A percentile compares a stretch with the other conserved stretches of the same genome.
Conservation (phyloP, 2,797 vertebrate genomes). For the Prionace glauca region DNA sequence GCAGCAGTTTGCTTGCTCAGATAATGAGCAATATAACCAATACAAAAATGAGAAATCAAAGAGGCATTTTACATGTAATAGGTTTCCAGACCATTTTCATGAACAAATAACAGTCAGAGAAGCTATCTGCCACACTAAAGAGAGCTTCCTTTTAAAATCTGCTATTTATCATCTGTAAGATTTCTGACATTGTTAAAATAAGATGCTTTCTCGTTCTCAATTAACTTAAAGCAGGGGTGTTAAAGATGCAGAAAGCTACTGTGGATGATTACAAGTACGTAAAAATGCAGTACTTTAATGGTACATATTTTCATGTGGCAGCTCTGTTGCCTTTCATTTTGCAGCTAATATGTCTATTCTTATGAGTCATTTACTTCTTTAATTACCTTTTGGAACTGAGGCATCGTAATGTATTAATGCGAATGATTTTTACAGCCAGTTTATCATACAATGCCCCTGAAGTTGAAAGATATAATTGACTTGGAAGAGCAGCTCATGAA, state of each 20-base stretch:
- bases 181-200: conserved; percentile 37
- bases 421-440: conserved; percentile 99
- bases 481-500: conserved; percentile 91
- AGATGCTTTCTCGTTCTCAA: conserved; percentile 33
- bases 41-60: conserved; percentile 10
- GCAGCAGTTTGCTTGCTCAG: neutral
- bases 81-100: conserved; percentile 31
- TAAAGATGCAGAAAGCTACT: conserved; percentile 93
- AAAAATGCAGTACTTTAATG: conserved; percentile 95
- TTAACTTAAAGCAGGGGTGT: conserved; percentile 49
- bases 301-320: conserved; percentile 95
- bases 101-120: conserved; percentile 20
- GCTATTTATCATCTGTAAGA: conserved; percentile 34
- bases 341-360: conserved; percentile 99
- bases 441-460: conserved; percentile 92
- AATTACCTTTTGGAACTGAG: conserved; percentile 99
- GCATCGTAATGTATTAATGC: conserved; percentile 99
- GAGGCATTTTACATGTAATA: conserved; percentile 10
- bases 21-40: conserved; percentile 19
- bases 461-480: conserved; percentile 99
- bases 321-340: conserved; percentile 95
- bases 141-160: conserved; percentile 32
- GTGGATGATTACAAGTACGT: conserved; percentile 91
- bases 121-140: conserved; percentile 17
- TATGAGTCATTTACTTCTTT: conserved; percentile 99